Conservation (phyloP, 2,888 invertebrate genomes). For the Branchipolynoe longqiensis region DNA sequence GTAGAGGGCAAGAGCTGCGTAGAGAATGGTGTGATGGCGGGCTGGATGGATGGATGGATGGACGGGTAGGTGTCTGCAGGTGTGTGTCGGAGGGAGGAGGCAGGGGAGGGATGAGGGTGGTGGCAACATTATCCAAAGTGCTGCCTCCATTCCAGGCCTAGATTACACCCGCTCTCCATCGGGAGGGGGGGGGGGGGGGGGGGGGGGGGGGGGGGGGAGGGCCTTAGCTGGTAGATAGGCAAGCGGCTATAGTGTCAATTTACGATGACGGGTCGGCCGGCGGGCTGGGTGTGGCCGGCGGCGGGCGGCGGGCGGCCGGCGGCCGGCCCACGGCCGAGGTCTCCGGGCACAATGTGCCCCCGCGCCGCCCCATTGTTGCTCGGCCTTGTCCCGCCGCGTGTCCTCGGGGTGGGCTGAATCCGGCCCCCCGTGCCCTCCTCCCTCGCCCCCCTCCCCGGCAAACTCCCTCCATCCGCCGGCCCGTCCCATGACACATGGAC, state of each 20-base stretch:
- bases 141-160: slow-evolving; percentile 10
- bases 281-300: background rate
- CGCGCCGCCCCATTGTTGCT: no score
- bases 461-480: background rate
- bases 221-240: background rate
- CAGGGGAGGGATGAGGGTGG: background rate
- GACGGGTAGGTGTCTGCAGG: background rate
- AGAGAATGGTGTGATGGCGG: no score
- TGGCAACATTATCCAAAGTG: slow-evolving; percentile 30
- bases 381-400: no score
- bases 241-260: slow-evolving; percentile 29
- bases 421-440: no score
- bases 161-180: slow-evolving; percentile 6
- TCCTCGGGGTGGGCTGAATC: no score
- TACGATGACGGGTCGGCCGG: slow-evolving; percentile 12
- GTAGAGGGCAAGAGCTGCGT: no score
- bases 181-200: background rate
- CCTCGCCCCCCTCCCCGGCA: background rate
- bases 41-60: no score
- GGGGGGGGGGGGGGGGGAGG: background rate
- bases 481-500: background rate
- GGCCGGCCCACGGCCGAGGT: no score
- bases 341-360: background rate
- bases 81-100: background rate
- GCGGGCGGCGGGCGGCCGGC: background rate